phyloP scores from a whole-genome alignment of 2,113 vertebrate species.

The Microcebus murinus region DNA sequence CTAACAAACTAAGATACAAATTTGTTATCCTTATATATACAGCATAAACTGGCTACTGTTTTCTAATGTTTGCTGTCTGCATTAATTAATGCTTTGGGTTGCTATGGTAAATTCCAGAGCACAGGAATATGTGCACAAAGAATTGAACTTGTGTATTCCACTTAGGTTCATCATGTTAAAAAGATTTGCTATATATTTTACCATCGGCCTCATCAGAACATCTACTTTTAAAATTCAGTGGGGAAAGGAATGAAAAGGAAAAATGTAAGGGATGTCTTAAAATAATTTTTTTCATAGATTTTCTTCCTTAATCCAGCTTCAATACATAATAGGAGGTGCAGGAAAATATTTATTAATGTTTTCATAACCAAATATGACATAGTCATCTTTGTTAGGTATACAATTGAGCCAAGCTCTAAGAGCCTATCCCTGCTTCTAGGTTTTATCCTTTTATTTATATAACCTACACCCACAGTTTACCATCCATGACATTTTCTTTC shows the following conservation, averaged over 20 bases:
- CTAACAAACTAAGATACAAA: conserved; percentile 25
- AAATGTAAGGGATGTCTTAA: conserved; percentile 13
- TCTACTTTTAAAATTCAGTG: conserved; percentile 56
- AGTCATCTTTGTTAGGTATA: conserved; percentile 3
- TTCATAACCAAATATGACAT: not conserved
- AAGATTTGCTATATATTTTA: conserved; percentile 43
- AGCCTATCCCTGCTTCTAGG: not conserved
- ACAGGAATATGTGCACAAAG: conserved; percentile 37
- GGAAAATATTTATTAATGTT: conserved; percentile 61
- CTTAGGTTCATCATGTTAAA: conserved; percentile 33
- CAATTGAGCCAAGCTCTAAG: not conserved
- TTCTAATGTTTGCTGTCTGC: conserved; percentile 45
- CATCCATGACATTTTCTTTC: conserved; percentile 23
- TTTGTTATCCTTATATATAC: not conserved
- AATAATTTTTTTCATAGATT: not conserved
- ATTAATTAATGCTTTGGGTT: conserved; percentile 68
- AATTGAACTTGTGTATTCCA: conserved; percentile 45
- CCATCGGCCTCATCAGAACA: not conserved
- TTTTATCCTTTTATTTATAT: conserved; percentile 12
- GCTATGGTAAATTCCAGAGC: conserved; percentile 61
- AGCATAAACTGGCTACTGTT: conserved; percentile 50
- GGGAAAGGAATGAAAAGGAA: conserved; percentile 26
- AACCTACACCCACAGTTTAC: conserved; percentile 45
- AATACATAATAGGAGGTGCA: conserved; percentile 11
- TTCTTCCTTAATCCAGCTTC: conserved; percentile 19